These are phyloP conservation scores for Sparus aurata DNA, from an alignment of 2,797 vertebrate genomes.

Conservation along the genomic window DNA sequence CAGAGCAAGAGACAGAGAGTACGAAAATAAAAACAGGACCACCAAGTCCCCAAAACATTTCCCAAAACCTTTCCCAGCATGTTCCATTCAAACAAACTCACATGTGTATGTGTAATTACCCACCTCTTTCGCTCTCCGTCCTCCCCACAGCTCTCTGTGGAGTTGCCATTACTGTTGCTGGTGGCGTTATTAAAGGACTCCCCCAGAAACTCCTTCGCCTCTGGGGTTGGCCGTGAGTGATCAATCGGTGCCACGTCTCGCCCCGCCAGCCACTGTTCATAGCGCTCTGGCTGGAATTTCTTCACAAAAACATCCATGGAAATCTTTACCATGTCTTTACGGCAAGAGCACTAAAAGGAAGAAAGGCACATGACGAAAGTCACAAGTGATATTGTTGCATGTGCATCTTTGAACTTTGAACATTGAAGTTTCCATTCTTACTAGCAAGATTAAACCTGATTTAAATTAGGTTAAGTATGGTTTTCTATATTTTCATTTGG, in stretches of 20 bases:
- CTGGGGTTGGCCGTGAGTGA: constrained; percentile 92
- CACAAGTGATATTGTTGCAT: background rate
- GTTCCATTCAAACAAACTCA: background rate
- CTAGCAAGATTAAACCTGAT: background rate
- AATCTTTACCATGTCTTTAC: constrained; percentile 99
- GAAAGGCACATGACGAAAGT: background rate
- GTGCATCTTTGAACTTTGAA: too few relatives aligned
- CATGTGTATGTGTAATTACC: background rate
- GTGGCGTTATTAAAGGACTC: constrained; percentile 66
- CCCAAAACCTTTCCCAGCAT: background rate
- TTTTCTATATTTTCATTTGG: background rate
- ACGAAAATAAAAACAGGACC: too few relatives aligned
- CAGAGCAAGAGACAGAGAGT: background rate
- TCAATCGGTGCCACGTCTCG: constrained; percentile 90
- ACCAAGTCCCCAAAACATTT: too few relatives aligned
- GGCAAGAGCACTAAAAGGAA: constrained; percentile 92
- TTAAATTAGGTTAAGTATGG: background rate
- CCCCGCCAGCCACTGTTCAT: constrained; percentile 93
- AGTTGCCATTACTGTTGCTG: constrained; percentile 36
- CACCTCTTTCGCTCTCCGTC: constrained; percentile 85
- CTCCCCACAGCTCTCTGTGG: constrained; percentile 59
- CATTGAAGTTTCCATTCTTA: background rate
- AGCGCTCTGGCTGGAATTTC: constrained; percentile 96
- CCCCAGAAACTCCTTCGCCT: constrained; percentile 92
- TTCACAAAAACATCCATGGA: constrained; percentile 99